Base-by-base conservation (phyloP, 1,140 invertebrate species). In the Galleria mellonella region DNA sequence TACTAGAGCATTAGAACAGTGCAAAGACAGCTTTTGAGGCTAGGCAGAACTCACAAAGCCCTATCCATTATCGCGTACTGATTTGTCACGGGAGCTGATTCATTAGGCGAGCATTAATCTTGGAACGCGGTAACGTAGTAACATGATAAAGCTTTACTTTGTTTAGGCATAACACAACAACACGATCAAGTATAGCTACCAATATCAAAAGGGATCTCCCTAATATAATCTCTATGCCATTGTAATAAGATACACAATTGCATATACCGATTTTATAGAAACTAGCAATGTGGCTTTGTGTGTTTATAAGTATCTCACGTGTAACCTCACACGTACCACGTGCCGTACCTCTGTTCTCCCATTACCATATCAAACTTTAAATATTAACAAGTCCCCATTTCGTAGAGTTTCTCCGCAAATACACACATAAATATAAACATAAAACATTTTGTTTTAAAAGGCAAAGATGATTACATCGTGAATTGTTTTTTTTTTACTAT, bases 1-100 rank as follows among this genome's bases (percentile, higher is more conserved):
- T 37, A 17, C 17, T 23, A 23, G 2, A 23, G 2, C 35, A 2
- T 17, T 37, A 17, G 12, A 32, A 32, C 14, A 42, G 28, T 15
- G 29, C 10, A 28, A 42, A 42, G 39, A 42, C 29, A 31, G 39
- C 11, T 42, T 37, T 37, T 15, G 13, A 9, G 32, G 27, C 17
- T 35, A 44, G 32, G 32, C 43, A 7, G 27, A 30, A 17, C 17
- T 17, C 47, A 61, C 55, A 62, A 65, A 58, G 51, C 43, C 35
- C 50, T 61, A 65, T 70, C 63, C 68, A 68, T 75, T 69, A 74
- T 58, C 60, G 60, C 47, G 58, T 55, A 57, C 71, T 75, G 66
- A 81, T 81, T 81, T 78, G 74, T 76, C 73, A 73, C 70, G 54
- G 38, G 43, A 51, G 62, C 75, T 75, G 71, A 79, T 76, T 79